A percentile compares a stretch with the other conserved stretches of the same genome.
Evolutionary conservation across 23 tunicate genomes (phyloP).

Genomic region (Aplidium turbinatum): DNA sequence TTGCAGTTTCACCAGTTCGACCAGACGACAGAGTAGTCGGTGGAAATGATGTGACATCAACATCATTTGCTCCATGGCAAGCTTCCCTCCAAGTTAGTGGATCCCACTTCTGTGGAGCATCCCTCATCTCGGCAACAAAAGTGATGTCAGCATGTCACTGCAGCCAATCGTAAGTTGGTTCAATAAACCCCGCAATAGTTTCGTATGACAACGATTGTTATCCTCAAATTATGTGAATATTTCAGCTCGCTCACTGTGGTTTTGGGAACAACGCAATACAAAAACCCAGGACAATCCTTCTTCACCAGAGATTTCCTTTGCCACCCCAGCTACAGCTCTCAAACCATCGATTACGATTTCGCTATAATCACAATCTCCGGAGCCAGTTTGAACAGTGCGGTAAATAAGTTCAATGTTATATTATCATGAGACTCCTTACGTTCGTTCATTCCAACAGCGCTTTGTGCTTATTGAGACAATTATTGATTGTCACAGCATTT

Average conservation of each 20-base stretch:
- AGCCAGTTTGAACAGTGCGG: conserved; percentile 20
- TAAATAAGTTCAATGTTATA: too few relatives aligned
- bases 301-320: conserved; percentile 30
- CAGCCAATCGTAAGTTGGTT: conserved; percentile 11
- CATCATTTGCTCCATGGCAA: conserved; percentile 48
- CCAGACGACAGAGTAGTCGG: conserved; percentile 43
- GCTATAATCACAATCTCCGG: conserved; percentile 36
- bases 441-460: too few relatives aligned
- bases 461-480: too few relatives aligned
- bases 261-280: conserved; percentile 53
- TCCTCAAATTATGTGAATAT: too few relatives aligned
- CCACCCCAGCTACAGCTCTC: conserved; percentile 41
- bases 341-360: conserved; percentile 57
- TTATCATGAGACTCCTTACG: too few relatives aligned
- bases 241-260: conserved; percentile 53
- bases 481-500: too few relatives aligned
- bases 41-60: conserved; percentile 37
- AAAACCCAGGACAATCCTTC: conserved; percentile 43
- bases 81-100: conserved; percentile 46
- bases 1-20: too few relatives aligned
- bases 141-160: conserved; percentile 58
- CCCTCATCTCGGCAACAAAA: conserved; percentile 29
- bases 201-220: too few relatives aligned
- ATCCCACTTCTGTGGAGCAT: conserved; percentile 55
- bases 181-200: too few relatives aligned